A percentile compares a stretch with the other conserved stretches of the same genome.
Evolutionary conservation across 1,140 invertebrate genomes (phyloP).

Genomic region (Drosophila rhopaloa): DNA sequence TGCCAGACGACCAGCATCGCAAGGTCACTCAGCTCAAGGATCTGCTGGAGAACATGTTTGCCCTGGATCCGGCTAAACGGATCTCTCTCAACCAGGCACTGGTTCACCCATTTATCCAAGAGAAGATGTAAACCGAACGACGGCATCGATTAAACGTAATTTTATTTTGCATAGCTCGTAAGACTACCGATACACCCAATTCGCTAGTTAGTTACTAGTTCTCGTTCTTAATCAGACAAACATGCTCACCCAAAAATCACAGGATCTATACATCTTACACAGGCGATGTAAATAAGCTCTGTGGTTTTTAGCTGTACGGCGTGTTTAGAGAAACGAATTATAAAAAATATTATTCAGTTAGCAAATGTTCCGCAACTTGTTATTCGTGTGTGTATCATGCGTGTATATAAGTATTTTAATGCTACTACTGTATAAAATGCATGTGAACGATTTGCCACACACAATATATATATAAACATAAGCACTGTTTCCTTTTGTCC

Average conservation of each 20-base stretch:
- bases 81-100: constrained; percentile 97
- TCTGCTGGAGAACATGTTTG: constrained; percentile 96
- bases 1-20: constrained; percentile 94
- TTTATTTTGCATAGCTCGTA: constrained; percentile 60
- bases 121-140: constrained; percentile 88
- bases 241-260: constrained; percentile 40
- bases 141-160: constrained; percentile 59
- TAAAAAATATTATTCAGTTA: constrained; percentile 40
- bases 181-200: constrained; percentile 38
- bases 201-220: constrained; percentile 56
- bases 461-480: constrained; percentile 28
- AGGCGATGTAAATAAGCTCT: constrained; percentile 42
- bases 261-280: constrained; percentile 16
- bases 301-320: constrained; percentile 43
- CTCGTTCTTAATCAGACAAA: constrained; percentile 29
- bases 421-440: constrained; percentile 28
- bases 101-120: constrained; percentile 98
- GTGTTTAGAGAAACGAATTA: constrained; percentile 38
- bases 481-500: constrained; percentile 2
- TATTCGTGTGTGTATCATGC: constrained; percentile 30
- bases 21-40: constrained; percentile 97
- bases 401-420: constrained; percentile 41
- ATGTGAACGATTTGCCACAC: constrained; percentile 31
- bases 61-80: constrained; percentile 96
- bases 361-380: constrained; percentile 23